phyloP scores from a whole-genome alignment of 1,140 invertebrate species.

The Polypedilum pembai region DNA sequence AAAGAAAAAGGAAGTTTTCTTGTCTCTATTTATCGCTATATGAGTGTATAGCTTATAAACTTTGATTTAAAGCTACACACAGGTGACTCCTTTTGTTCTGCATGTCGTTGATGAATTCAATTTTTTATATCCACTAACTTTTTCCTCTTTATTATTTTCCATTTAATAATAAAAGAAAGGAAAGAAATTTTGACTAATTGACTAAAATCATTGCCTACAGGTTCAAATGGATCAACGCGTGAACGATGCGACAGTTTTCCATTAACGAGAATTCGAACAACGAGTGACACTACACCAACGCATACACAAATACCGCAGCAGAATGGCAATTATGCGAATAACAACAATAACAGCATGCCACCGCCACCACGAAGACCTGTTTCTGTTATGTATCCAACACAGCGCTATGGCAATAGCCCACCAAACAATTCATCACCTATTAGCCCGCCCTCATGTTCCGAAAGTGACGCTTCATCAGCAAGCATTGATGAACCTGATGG shows the following conservation, averaged over 20 bases:
- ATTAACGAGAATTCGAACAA: slow-evolving; percentile 54
- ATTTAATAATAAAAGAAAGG: too few relatives aligned
- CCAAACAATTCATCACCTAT: slow-evolving; percentile 51
- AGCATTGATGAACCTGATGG: slow-evolving; percentile 57
- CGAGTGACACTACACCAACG: slow-evolving; percentile 51
- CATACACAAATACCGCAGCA: slow-evolving; percentile 33
- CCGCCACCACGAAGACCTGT: slow-evolving; percentile 45
- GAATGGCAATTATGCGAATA: slow-evolving; percentile 12
- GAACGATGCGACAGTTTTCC: slow-evolving; percentile 75
- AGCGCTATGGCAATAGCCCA: slow-evolving; percentile 52
- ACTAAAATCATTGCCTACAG: background rate
- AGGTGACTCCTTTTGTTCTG: too few relatives aligned
- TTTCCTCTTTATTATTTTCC: too few relatives aligned
- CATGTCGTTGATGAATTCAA: too few relatives aligned
- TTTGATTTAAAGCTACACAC: too few relatives aligned
- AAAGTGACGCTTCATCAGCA: slow-evolving; percentile 61
- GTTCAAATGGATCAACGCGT: slow-evolving; percentile 43
- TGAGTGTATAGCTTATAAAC: background rate
- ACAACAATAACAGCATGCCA: slow-evolving; percentile 30
- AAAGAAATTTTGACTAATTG: background rate
- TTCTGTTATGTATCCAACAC: slow-evolving; percentile 46
- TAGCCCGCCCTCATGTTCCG: slow-evolving; percentile 56
- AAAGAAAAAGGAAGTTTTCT: background rate
- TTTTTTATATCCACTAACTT: too few relatives aligned
- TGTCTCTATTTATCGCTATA: background rate